Percentiles rank a stretch among this genome's conserved stretches.
Conservation (phyloP, 2,113 vertebrate genomes). For the Spermophilus dauricus region DNA sequence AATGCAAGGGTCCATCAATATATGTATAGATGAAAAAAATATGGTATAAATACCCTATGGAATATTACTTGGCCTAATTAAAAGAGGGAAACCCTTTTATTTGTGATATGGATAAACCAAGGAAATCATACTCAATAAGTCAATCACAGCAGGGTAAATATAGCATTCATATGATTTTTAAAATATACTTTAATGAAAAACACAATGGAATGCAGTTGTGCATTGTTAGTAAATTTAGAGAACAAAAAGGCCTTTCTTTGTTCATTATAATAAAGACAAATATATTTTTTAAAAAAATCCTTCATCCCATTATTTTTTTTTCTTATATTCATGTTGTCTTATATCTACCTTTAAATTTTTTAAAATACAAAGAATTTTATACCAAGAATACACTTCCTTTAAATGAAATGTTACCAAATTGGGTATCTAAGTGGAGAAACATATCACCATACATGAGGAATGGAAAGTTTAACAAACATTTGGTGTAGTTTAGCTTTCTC, state of each 20-base stretch:
- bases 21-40: not conserved
- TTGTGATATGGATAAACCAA: not conserved
- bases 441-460: not conserved
- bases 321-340: not conserved
- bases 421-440: not conserved
- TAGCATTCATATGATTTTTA: not conserved
- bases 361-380: not conserved
- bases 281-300: not conserved
- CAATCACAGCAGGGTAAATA: not conserved
- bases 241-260: not conserved
- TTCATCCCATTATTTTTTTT: not conserved
- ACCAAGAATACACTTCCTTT: not conserved
- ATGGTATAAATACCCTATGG: not conserved
- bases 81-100: not conserved
- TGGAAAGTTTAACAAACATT: not conserved
- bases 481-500: not conserved
- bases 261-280: not conserved
- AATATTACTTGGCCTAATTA: not conserved
- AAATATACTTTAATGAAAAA: not conserved
- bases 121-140: not conserved
- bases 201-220: not conserved
- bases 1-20: accelerated
- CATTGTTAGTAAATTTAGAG: not conserved
- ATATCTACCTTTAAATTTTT: not conserved
- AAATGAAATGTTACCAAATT: not conserved